Evolutionary conservation across 2,888 invertebrate genomes (phyloP).

Genomic region (Amblyjoppa fuscipennis): DNA sequence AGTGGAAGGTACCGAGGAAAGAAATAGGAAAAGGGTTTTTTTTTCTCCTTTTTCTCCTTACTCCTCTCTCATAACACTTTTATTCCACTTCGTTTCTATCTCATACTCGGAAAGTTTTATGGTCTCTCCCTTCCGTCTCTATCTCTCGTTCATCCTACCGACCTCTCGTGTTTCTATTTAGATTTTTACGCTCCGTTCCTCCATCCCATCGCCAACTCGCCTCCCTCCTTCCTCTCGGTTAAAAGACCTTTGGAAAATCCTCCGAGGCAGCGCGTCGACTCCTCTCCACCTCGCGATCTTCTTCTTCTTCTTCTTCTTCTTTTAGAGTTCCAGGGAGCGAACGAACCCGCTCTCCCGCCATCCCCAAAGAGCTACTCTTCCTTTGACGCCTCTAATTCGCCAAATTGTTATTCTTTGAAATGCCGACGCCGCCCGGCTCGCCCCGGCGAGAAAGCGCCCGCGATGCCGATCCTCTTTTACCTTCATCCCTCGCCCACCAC

Average conservation of each 20-base stretch:
- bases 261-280: constrained; percentile 9
- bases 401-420: constrained; percentile 82
- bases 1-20: constrained; percentile 13
- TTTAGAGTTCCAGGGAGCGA: constrained; percentile 55
- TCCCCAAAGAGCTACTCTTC: constrained; percentile 67
- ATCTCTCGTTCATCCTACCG: constrained; percentile 36
- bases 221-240: constrained; percentile 35
- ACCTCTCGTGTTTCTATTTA: constrained; percentile 47
- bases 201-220: neutral
- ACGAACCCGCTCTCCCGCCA: constrained; percentile 33
- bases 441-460: constrained; percentile 35
- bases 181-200: constrained; percentile 40
- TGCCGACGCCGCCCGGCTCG: constrained; percentile 50
- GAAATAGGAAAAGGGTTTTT: constrained; percentile 48
- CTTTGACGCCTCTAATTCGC: constrained; percentile 81
- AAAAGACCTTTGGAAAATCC: constrained; percentile 65
- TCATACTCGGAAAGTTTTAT: constrained; percentile 4
- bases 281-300: constrained; percentile 1
- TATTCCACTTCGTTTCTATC: constrained; percentile 35
- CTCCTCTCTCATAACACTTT: constrained; percentile 34
- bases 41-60: constrained; percentile 29
- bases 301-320: constrained; percentile 51
- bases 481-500: constrained; percentile 12
- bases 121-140: constrained; percentile 30
- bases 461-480: constrained; percentile 48